A percentile compares a stretch with the other conserved stretches of the same genome.
Conservation (phyloP, 1,140 invertebrate species). For the Achatina immaculata region DNA sequence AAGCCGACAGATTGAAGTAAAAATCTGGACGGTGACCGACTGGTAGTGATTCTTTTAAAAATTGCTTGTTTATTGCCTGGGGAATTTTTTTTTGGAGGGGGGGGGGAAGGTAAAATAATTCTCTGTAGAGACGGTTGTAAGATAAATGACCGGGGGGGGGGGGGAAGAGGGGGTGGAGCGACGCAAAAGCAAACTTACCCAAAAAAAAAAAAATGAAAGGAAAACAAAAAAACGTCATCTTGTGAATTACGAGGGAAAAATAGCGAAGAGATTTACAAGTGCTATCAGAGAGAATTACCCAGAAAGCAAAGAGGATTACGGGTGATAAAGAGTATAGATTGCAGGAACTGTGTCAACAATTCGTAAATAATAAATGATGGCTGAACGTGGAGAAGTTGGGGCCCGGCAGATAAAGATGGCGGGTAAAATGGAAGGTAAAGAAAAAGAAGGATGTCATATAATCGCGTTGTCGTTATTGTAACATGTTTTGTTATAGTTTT, state of each 20-base stretch:
- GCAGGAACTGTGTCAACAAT: neutral
- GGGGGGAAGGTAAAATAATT: no score
- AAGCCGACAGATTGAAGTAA: neutral
- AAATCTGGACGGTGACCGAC: neutral
- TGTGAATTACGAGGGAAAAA: no score
- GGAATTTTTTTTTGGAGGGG: no score
- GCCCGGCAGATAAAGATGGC: no score
- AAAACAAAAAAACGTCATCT: no score
- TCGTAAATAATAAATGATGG: neutral
- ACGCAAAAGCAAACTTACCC: conserved; percentile 8
- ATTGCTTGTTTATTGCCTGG: neutral
- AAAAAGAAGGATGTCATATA: no score
- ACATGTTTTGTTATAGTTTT: no score
- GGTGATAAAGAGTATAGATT: conserved; percentile 8
- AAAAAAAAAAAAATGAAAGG: neutral
- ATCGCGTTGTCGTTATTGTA: no score
- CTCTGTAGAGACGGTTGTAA: neutral
- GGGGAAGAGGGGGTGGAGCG: neutral
- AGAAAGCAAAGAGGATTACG: neutral
- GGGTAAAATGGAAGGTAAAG: no score
- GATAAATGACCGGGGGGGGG: neutral
- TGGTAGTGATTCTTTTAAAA: neutral
- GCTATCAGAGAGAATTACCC: neutral
- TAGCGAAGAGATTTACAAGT: neutral
- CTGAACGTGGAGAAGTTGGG: no score